Conservation (phyloP, 1,140 invertebrate genomes). For the Drosophila eugracilis region DNA sequence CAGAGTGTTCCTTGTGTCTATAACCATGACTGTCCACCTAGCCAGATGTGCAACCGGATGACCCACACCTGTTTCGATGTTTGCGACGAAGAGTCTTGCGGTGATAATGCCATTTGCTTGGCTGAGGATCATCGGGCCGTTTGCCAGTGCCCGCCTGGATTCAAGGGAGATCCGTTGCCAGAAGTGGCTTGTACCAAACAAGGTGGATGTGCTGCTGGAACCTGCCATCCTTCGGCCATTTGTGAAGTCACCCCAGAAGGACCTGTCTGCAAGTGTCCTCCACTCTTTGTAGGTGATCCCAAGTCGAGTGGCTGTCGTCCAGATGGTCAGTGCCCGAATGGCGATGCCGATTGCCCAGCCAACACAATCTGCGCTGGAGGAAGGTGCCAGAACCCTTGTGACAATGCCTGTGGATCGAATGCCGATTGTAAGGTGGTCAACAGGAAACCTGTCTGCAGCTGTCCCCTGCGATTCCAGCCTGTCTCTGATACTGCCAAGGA, state of each 20-base stretch:
- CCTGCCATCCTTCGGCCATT: constrained; percentile 92
- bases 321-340: constrained; percentile 89
- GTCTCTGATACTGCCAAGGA: constrained; percentile 87
- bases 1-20: constrained; percentile 93
- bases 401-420: constrained; percentile 91
- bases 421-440: constrained; percentile 91
- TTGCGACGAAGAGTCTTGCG: constrained; percentile 93
- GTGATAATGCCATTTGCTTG: constrained; percentile 94
- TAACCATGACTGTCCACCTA: constrained; percentile 91
- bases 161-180: constrained; percentile 90
- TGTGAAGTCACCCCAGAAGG: constrained; percentile 89
- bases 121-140: constrained; percentile 92
- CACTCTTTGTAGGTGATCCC: constrained; percentile 91
- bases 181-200: constrained; percentile 91
- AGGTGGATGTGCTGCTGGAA: constrained; percentile 90
- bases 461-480: constrained; percentile 89
- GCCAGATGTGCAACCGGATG: constrained; percentile 92
- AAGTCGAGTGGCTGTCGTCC: constrained; percentile 89
- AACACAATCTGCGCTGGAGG: constrained; percentile 90
- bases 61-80: constrained; percentile 93
- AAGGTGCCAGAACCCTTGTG: constrained; percentile 91
- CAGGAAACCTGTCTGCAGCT: constrained; percentile 90
- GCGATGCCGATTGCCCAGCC: constrained; percentile 90
- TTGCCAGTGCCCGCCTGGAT: constrained; percentile 94
- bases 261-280: constrained; percentile 91